Conservation (phyloP, 1,140 invertebrate species). For the Diabrotica virgifera region DNA sequence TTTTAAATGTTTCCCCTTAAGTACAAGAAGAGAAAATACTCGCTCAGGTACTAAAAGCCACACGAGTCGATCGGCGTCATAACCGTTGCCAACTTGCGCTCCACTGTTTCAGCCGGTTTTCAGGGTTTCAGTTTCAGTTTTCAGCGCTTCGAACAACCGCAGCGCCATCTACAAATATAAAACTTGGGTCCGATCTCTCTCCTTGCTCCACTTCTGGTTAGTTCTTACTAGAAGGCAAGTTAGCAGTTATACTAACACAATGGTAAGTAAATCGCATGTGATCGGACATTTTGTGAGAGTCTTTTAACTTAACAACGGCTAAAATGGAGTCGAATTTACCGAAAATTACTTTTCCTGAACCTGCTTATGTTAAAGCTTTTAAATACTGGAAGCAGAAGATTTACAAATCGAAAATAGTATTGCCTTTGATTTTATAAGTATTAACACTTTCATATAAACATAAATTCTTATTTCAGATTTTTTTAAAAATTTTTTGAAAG, state of each 20-base stretch:
- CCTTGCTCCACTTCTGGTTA: slow-evolving; percentile 71
- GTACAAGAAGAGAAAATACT: background rate
- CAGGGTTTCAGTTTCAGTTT: slow-evolving; percentile 38
- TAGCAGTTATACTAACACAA: slow-evolving; percentile 59
- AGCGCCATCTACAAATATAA: slow-evolving; percentile 72
- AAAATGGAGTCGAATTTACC: slow-evolving; percentile 20
- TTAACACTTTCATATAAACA: slow-evolving; percentile 14
- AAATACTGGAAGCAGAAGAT: slow-evolving; percentile 46
- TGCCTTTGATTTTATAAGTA: slow-evolving; percentile 10
- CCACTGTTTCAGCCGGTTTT: slow-evolving; percentile 7
- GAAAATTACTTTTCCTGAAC: slow-evolving; percentile 37
- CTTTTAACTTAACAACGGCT: background rate
- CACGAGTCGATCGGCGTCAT: too few relatives aligned
- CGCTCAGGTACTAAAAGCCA: background rate
- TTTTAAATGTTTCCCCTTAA: slow-evolving; percentile 8
- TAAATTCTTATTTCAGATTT: background rate
- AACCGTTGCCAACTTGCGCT: slow-evolving; percentile 10
- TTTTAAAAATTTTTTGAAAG: slow-evolving; percentile 18
- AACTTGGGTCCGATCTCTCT: slow-evolving; percentile 62
- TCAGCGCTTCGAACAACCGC: slow-evolving; percentile 24
- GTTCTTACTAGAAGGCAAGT: slow-evolving; percentile 55
- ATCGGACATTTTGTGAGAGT: slow-evolving; percentile 3
- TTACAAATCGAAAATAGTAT: slow-evolving; percentile 46
- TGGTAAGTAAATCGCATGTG: slow-evolving; percentile 56
- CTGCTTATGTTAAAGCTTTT: slow-evolving; percentile 42